Conservation (phyloP, 2,888 invertebrate species). For the Netelia melanura region DNA sequence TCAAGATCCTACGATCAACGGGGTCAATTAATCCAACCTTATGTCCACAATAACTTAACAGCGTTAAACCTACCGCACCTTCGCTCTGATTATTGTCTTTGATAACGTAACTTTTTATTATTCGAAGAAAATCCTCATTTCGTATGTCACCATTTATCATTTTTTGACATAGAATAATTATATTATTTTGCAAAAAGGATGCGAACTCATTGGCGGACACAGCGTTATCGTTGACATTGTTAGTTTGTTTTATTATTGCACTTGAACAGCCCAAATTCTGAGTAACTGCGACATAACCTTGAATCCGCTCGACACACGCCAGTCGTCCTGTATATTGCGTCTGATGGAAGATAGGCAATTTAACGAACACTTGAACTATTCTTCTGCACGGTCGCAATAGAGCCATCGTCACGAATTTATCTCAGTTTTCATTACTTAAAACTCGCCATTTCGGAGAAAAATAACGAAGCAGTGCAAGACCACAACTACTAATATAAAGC, state of each 20-base stretch:
- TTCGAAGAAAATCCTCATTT: conserved; percentile 9
- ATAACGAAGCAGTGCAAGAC: too few species aligned
- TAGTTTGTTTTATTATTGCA: neutral
- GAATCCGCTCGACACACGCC: neutral
- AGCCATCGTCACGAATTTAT: conserved; percentile 61
- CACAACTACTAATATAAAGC: too few species aligned
- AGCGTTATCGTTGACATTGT: neutral
- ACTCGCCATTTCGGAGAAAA: neutral
- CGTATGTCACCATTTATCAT: conserved; percentile 3
- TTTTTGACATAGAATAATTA: neutral
- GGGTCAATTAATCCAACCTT: conserved; percentile 86
- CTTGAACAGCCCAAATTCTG: neutral
- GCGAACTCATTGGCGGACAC: too few species aligned
- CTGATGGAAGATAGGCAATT: conserved; percentile 12
- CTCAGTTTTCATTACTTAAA: neutral
- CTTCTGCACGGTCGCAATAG: conserved; percentile 53
- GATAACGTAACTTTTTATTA: conserved; percentile 4
- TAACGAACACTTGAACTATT: conserved; percentile 25
- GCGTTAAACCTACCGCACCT: conserved; percentile 78
- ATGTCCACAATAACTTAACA: conserved; percentile 87
- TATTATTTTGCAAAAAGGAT: too few species aligned
- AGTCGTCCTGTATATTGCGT: neutral
- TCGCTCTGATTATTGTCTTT: neutral
- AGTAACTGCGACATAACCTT: conserved; percentile 60
- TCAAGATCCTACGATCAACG: conserved; percentile 85